A percentile compares a stretch with the other conserved stretches of the same genome.
Conservation (phyloP, 1,140 invertebrate genomes). For the Apis florea region DNA sequence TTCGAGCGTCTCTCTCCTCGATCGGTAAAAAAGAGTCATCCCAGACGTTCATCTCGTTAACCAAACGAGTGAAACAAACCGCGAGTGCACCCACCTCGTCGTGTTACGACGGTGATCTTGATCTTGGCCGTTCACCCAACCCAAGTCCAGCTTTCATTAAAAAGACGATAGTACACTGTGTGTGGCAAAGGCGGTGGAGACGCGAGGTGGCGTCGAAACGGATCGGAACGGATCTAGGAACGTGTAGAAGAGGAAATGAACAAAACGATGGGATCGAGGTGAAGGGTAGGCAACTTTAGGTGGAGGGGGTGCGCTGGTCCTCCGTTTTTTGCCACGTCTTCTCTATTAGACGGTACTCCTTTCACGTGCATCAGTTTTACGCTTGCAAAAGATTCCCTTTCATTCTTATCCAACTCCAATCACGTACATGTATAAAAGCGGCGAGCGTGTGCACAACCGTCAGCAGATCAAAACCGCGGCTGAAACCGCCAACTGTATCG, state of each 20-base stretch:
- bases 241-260: conserved; percentile 48
- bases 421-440: conserved; percentile 63
- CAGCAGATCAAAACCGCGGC: conserved; percentile 56
- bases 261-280: conserved; percentile 35
- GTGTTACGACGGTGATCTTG: conserved; percentile 56
- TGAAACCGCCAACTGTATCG: conserved; percentile 42
- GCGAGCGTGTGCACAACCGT: conserved; percentile 40
- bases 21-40: background rate
- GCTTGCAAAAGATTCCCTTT: conserved; percentile 61
- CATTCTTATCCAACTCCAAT: conserved; percentile 65
- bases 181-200: too few relatives aligned
- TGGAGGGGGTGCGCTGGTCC: conserved; percentile 27
- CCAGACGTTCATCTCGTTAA: background rate
- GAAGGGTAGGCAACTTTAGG: conserved; percentile 32
- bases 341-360: conserved; percentile 55
- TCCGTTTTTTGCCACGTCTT: conserved; percentile 46
- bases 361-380: conserved; percentile 48
- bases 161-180: conserved; percentile 16
- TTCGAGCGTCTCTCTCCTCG: background rate
- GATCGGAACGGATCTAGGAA: background rate
- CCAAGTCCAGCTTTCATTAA: conserved; percentile 52
- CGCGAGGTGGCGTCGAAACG: background rate
- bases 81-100: conserved; percentile 25
- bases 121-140: conserved; percentile 62
- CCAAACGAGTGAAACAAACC: conserved; percentile 54